These are phyloP conservation scores for Triops cancriformis DNA, from an alignment of 1,140 invertebrate species.

Conservation along the genomic window DNA sequence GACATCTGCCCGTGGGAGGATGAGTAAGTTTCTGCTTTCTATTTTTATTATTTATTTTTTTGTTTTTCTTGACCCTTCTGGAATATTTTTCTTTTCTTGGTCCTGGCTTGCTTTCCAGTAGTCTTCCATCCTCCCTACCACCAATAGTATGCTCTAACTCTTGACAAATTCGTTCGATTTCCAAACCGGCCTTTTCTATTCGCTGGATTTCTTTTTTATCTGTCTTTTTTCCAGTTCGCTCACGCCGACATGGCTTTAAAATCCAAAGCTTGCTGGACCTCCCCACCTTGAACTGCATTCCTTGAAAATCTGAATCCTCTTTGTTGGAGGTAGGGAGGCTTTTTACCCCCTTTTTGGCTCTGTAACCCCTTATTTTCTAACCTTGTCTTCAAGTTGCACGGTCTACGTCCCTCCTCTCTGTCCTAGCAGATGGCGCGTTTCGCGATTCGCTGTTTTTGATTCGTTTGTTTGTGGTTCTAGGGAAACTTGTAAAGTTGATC, in stretches of 20 bases:
- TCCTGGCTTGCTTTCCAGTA: not conserved
- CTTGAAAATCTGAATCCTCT: not conserved
- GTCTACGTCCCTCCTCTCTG: not conserved
- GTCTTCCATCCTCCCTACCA: conserved; percentile 21
- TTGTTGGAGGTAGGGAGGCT: conserved; percentile 26
- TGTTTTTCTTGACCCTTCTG: not conserved
- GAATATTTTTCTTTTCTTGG: not conserved
- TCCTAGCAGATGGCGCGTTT: not conserved
- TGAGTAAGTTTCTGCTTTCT: conserved; percentile 31
- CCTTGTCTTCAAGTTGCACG: not conserved
- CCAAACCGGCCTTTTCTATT: not conserved
- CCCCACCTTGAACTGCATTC: conserved; percentile 6
- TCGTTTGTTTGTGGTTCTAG: conserved; percentile 50
- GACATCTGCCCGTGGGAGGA: conserved; percentile 35
- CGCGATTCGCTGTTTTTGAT: conserved; percentile 16
- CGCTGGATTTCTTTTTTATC: conserved; percentile 24
- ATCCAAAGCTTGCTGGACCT: conserved; percentile 19
- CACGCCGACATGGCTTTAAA: conserved; percentile 29
- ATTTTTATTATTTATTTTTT: not conserved
- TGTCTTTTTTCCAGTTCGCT: conserved; percentile 27
- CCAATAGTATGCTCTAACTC: not conserved
- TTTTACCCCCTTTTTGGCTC: conserved; percentile 16
- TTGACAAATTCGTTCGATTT: not conserved
- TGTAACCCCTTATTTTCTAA: not conserved
- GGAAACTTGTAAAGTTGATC: conserved; percentile 71